These are phyloP conservation scores for Helicoverpa assulta DNA, from an alignment of 2,888 invertebrate species.

Conservation along the genomic window DNA sequence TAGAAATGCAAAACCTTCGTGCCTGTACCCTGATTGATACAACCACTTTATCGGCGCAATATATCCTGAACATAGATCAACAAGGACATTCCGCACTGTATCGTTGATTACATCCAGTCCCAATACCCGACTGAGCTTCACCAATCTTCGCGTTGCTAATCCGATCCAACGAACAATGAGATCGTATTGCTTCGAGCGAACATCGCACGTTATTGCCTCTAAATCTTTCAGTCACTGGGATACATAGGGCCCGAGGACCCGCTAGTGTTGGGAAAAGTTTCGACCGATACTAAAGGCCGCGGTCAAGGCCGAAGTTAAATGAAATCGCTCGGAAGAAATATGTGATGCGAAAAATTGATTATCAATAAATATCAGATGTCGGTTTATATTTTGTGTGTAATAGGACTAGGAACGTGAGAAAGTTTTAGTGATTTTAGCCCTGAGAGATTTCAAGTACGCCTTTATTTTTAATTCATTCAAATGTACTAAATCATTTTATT, in stretches of 20 bases:
- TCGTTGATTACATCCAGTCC: slow-evolving; percentile 66
- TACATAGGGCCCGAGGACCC: slow-evolving; percentile 65
- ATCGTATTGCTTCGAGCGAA: slow-evolving; percentile 80
- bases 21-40: slow-evolving; percentile 50
- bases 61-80: slow-evolving; percentile 62
- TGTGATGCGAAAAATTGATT: slow-evolving; percentile 6
- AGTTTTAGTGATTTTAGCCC: no score
- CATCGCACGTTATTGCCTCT: slow-evolving; percentile 88
- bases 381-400: not conserved
- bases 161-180: slow-evolving; percentile 86
- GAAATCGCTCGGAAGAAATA: slow-evolving; percentile 2
- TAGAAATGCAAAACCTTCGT: not conserved
- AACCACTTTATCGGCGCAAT: slow-evolving; percentile 51
- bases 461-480: no score
- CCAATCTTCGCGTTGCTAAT: slow-evolving; percentile 82
- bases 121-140: slow-evolving; percentile 64
- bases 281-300: slow-evolving; percentile 15
- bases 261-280: slow-evolving; percentile 44
- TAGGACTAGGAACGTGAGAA: not conserved
- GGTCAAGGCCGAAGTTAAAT: slow-evolving; percentile 47
- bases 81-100: slow-evolving; percentile 53
- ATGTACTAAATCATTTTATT: no score
- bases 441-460: no score
- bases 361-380: not conserved
- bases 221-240: slow-evolving; percentile 84